These are phyloP conservation scores for Eubasilissa regina DNA, from an alignment of 1,140 invertebrate species.

Conservation along the genomic window DNA sequence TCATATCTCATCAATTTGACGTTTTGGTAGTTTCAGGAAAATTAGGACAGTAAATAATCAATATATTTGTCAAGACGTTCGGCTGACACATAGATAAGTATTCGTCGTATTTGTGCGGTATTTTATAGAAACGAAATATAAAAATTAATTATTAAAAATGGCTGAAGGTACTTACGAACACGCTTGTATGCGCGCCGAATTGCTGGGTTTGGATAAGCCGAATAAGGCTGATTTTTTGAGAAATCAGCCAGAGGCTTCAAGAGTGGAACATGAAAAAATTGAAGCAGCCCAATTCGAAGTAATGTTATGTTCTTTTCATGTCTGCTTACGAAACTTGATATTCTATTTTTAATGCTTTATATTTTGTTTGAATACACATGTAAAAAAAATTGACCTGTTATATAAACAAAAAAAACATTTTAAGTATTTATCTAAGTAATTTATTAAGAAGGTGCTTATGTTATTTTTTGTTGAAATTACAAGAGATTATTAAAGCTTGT, in stretches of 20 bases:
- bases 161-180: constrained; percentile 78
- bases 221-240: constrained; percentile 77
- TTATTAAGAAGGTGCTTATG: too few relatives aligned
- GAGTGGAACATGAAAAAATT: constrained; percentile 53
- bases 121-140: background rate
- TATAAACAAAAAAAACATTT: background rate
- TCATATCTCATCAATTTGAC: background rate
- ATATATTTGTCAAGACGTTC: constrained; percentile 35
- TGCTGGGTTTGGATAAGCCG: constrained; percentile 79
- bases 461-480: too few relatives aligned
- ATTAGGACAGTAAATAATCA: constrained; percentile 16
- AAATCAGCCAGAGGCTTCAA: constrained; percentile 62
- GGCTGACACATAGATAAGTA: background rate
- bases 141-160: constrained; percentile 64
- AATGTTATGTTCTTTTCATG: constrained; percentile 32
- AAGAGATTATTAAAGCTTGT: too few relatives aligned
- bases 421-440: too few relatives aligned
- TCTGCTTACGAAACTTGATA: background rate
- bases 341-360: background rate
- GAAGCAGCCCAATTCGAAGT: constrained; percentile 56
- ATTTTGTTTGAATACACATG: background rate
- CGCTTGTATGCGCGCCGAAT: constrained; percentile 81
- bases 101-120: background rate
- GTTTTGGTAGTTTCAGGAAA: background rate
- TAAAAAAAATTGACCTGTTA: background rate